Base-by-base conservation (phyloP, 1,140 invertebrate genomes). In the Orchesella cincta region DNA sequence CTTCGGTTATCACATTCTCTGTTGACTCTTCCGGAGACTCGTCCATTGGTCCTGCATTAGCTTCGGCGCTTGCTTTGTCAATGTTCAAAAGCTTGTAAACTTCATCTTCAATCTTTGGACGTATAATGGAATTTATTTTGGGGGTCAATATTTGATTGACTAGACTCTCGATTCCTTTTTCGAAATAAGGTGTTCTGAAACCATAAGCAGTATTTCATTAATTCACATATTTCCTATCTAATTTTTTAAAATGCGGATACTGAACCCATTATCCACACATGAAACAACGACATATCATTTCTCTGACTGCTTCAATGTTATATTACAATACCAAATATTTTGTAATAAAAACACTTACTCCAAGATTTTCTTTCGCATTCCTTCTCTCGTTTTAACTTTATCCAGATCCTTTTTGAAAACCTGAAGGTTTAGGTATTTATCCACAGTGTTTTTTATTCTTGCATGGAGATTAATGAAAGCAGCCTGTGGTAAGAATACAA, bases 91-190 rank as follows among this genome's bases (percentile, higher is more conserved):
- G 33, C n/a, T 33, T 67, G 62, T 18, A 67, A 29, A 67, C 62
- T 33, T 67, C 62, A 12, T 29, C 62, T 33, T 67, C 62, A 31
- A 67, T 67, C 31, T 67, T 67, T 26, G 62, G 62, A 67, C 62
- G 62, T 31, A 67, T 67, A 29, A 67, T 12, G 5, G 26, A 29
- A 29, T 33, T 67, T 2, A 67, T 67, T 33, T 67, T 67, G 8
- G 62, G 62, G 2, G 31, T 29, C 5, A 67, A 23, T 12, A 67
- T 67, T 33, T 67, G 62, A 31, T 67, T 33, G 62, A 67, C 62
- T 16, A 67, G 26, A 29, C 62, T 67, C n/a, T 67, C 62, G 33
- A 67, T 67, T 33, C 62, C 62, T n/a, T 67, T 67, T 67, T 67
- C 62, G 23, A 67, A 67, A 29, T 67, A 67, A 12, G 62, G 62